These are phyloP conservation scores for Lasiommata megera DNA, from an alignment of 2,888 invertebrate genomes.

Conservation along the genomic window DNA sequence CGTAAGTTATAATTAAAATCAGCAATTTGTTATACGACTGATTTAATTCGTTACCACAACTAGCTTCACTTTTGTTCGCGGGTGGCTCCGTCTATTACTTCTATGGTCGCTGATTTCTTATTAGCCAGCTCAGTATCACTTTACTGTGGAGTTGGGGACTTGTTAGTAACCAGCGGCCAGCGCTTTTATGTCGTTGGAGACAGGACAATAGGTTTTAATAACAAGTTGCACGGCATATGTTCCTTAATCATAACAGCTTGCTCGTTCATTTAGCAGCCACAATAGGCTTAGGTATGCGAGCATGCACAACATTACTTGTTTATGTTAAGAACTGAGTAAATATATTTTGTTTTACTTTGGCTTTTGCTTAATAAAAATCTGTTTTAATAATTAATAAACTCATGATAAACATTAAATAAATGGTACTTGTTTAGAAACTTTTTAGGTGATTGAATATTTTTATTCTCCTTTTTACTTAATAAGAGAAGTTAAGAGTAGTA, in stretches of 20 bases:
- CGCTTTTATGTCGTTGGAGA: constrained; percentile 17
- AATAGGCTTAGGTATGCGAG: constrained; percentile 10
- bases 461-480: too few relatives aligned
- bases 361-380: too few relatives aligned
- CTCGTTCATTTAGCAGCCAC: constrained; percentile 10
- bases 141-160: constrained; percentile 1
- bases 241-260: constrained; percentile 19
- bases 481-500: too few relatives aligned
- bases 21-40: too few relatives aligned
- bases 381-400: too few relatives aligned
- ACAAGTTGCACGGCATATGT: constrained; percentile 16
- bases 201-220: constrained; percentile 24
- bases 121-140: constrained; percentile 11
- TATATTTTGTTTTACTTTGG: too few relatives aligned
- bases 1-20: too few relatives aligned
- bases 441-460: too few relatives aligned
- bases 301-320: neutral
- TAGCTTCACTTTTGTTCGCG: neutral
- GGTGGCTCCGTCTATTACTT: neutral
- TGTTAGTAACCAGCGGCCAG: constrained; percentile 1
- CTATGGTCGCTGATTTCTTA: neutral
- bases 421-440: too few relatives aligned
- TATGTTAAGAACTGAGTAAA: too few relatives aligned
- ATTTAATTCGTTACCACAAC: neutral
- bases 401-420: too few relatives aligned